Evolutionary conservation across 2,888 invertebrate species (phyloP).

Genomic region (Endomychus coccineus): DNA sequence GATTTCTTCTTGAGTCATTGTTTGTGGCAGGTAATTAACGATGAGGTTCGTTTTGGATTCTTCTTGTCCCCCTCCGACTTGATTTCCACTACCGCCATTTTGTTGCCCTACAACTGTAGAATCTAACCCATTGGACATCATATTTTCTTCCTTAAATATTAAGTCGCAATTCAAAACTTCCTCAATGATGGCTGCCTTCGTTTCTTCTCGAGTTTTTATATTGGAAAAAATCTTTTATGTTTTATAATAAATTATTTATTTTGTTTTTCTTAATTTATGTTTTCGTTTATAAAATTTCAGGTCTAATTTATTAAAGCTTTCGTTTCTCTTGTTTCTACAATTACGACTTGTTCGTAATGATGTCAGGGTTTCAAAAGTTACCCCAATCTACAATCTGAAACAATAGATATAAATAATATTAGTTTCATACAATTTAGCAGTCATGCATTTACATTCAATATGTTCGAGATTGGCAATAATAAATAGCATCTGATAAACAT

Average conservation of each 20-base stretch:
- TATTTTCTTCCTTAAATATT: conserved; percentile 39
- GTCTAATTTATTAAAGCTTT: conserved; percentile 15
- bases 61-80: conserved; percentile 59
- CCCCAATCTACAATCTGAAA: conserved; percentile 33
- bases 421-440: no score
- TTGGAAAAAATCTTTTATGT: conserved; percentile 6
- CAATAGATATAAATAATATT: conserved; percentile 23
- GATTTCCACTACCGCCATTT: conserved; percentile 62
- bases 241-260: conserved; percentile 16
- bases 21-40: conserved; percentile 99
- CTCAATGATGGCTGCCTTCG: conserved; percentile 13
- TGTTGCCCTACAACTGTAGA: conserved; percentile 72
- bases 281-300: conserved; percentile 15
- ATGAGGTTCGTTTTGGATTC: conserved; percentile 98
- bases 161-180: conserved; percentile 25
- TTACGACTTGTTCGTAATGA: conserved; percentile 14
- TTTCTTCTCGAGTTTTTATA: conserved; percentile 7
- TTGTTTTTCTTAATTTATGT: conserved; percentile 10
- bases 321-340: conserved; percentile 16
- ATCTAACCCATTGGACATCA: conserved; percentile 81
- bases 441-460: no score
- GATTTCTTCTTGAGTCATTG: conserved; percentile 99
- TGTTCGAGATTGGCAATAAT: no score
- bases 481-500: no score
- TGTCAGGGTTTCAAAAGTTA: not conserved